Evolutionary conservation across 2,888 invertebrate species (phyloP).

Genomic region (Pheosia gnoma): DNA sequence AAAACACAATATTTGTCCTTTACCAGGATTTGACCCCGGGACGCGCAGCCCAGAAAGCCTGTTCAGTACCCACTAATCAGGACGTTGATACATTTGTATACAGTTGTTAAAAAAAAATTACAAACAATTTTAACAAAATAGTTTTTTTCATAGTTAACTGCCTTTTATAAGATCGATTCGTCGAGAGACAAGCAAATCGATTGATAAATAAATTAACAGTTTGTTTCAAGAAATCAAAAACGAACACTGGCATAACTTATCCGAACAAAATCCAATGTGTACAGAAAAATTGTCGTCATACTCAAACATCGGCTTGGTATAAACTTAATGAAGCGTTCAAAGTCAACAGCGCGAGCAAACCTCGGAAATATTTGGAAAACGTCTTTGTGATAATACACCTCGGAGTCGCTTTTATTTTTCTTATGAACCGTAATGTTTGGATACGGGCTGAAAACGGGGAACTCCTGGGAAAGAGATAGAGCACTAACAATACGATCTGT

Average conservation of each 20-base stretch:
- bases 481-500: slow-evolving; percentile 27
- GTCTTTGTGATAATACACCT: slow-evolving; percentile 53
- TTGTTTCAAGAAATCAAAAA: background rate
- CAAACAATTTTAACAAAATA: too few species aligned
- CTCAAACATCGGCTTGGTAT: slow-evolving; percentile 59
- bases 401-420: slow-evolving; percentile 49
- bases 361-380: slow-evolving; percentile 57
- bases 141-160: too few species aligned
- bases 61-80: too few species aligned
- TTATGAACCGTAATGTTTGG: slow-evolving; percentile 35
- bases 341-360: slow-evolving; percentile 58
- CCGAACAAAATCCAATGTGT: slow-evolving; percentile 35
- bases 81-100: too few species aligned
- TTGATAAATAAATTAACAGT: background rate
- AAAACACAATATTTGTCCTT: too few species aligned
- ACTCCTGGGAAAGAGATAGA: slow-evolving; percentile 27
- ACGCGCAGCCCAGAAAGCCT: too few species aligned
- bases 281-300: slow-evolving; percentile 42
- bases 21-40: too few species aligned
- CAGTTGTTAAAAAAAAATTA: too few species aligned
- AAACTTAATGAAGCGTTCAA: slow-evolving; percentile 69
- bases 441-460: slow-evolving; percentile 30
- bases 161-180: too few species aligned
- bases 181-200: background rate
- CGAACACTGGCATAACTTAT: background rate